phyloP scores from a whole-genome alignment of 1,140 invertebrate species.

The Fragariocoptes setiger region DNA sequence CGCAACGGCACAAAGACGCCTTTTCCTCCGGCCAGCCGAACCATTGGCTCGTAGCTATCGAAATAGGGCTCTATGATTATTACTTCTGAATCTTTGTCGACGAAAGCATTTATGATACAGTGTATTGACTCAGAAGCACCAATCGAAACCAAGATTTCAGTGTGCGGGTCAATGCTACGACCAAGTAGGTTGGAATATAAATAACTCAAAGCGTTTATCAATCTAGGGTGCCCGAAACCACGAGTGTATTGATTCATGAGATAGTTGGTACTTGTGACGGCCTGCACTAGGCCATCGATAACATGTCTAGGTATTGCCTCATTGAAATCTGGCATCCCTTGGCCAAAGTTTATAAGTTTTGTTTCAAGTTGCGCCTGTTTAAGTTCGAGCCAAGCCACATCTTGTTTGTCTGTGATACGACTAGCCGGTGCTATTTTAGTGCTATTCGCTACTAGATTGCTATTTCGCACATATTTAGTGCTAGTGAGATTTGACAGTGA shows the following conservation, averaged over 20 bases:
- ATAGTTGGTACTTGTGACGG: constrained; percentile 14
- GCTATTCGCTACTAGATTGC: too few species aligned
- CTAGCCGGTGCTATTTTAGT: too few species aligned
- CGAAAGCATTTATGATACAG: constrained; percentile 18
- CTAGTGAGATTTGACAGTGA: too few species aligned
- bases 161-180: constrained; percentile 17
- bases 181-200: constrained; percentile 18
- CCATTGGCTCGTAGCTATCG: constrained; percentile 84
- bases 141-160: constrained; percentile 20
- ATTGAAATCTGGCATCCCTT: constrained; percentile 22
- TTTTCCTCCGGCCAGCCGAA: constrained; percentile 45
- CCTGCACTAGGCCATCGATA: constrained; percentile 16
- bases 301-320: constrained; percentile 18
- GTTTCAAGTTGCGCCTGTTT: background rate
- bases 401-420: too few species aligned
- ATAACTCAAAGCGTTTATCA: constrained; percentile 19
- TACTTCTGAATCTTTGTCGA: constrained; percentile 23
- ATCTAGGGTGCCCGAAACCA: constrained; percentile 20
- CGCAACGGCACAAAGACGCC: constrained; percentile 54
- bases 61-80: constrained; percentile 93
- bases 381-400: background rate
- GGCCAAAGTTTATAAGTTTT: constrained; percentile 1
- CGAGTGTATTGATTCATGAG: constrained; percentile 21
- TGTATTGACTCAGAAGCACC: constrained; percentile 22
- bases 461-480: too few species aligned